A percentile compares a stretch with the other conserved stretches of the same genome.
Conservation (phyloP, 2,113 vertebrate species). For the Semicossyphus pulcher region DNA sequence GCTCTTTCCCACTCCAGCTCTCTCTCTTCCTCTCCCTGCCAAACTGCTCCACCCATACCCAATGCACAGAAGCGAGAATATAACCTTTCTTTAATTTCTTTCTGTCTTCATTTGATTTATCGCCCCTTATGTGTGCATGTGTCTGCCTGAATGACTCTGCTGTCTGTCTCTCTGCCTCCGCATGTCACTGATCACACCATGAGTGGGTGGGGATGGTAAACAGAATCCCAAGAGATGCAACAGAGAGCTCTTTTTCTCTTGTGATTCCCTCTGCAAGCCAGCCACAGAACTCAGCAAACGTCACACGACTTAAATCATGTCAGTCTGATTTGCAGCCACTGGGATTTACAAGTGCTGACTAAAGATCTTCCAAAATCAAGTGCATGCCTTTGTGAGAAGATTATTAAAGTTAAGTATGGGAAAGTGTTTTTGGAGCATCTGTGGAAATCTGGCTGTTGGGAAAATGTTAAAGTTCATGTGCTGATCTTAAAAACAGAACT, state of each 20-base stretch:
- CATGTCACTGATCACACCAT: slow-evolving; percentile 44
- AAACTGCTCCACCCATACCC: slow-evolving; percentile 68
- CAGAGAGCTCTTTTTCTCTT: slow-evolving; percentile 24
- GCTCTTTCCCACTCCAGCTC: slow-evolving; percentile 39
- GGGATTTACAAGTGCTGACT: slow-evolving; percentile 21
- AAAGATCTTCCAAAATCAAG: slow-evolving; percentile 2
- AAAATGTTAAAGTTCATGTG: neutral
- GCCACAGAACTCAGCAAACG: slow-evolving; percentile 40
- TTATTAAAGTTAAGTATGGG: neutral
- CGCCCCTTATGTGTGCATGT: slow-evolving; percentile 2
- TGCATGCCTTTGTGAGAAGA: neutral
- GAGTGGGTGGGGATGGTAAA: slow-evolving; percentile 61
- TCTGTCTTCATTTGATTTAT: neutral
- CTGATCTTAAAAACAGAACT: neutral
- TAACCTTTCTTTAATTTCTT: neutral
- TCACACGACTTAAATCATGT: slow-evolving; percentile 32
- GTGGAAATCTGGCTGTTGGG: neutral
- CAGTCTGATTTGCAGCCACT: neutral
- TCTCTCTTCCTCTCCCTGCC: slow-evolving; percentile 25
- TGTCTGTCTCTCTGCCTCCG: slow-evolving; percentile 22
- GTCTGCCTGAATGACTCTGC: neutral
- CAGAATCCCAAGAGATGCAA: slow-evolving; percentile 50
- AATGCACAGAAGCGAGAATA: slow-evolving; percentile 33
- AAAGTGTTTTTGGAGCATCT: neutral
- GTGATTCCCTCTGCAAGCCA: slow-evolving; percentile 9